A percentile compares a stretch with the other conserved stretches of the same genome.
These are phyloP conservation scores for Pantherophis guttatus DNA, from an alignment of 2,113 vertebrate genomes.

Conservation along the genomic window DNA sequence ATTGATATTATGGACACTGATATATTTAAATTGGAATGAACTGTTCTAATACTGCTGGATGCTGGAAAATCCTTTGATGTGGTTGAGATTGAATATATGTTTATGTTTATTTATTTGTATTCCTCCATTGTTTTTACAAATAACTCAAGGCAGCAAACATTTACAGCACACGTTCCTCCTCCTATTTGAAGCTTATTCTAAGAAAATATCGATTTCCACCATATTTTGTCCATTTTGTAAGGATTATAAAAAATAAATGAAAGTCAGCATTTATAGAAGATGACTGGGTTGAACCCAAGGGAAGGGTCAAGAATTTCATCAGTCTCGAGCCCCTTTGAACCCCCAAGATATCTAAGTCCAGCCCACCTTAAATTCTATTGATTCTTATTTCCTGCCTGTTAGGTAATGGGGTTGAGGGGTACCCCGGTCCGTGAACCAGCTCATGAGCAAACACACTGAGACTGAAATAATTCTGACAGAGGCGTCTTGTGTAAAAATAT, in stretches of 20 bases:
- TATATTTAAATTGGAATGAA: neutral
- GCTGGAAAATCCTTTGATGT: neutral
- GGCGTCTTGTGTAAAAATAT: too few relatives aligned
- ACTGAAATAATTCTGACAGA: too few relatives aligned
- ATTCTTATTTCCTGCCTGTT: neutral
- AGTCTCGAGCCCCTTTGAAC: neutral
- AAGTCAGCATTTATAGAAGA: neutral
- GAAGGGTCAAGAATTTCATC: neutral
- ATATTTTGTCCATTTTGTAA: neutral
- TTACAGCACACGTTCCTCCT: neutral
- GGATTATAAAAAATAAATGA: neutral
- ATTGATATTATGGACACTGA: neutral
- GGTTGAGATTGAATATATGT: neutral
- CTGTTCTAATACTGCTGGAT: neutral
- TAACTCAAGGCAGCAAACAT: neutral
- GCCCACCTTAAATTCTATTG: neutral
- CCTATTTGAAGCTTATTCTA: neutral
- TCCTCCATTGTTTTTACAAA: neutral
- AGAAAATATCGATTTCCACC: neutral
- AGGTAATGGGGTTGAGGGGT: too few relatives aligned
- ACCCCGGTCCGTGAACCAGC: too few relatives aligned
- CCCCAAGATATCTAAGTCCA: neutral
- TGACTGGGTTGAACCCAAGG: neutral
- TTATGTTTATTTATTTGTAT: neutral
- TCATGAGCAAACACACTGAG: too few relatives aligned